These are phyloP conservation scores for Mungos mungo DNA, from an alignment of 2,113 vertebrate species.

Conservation along the genomic window DNA sequence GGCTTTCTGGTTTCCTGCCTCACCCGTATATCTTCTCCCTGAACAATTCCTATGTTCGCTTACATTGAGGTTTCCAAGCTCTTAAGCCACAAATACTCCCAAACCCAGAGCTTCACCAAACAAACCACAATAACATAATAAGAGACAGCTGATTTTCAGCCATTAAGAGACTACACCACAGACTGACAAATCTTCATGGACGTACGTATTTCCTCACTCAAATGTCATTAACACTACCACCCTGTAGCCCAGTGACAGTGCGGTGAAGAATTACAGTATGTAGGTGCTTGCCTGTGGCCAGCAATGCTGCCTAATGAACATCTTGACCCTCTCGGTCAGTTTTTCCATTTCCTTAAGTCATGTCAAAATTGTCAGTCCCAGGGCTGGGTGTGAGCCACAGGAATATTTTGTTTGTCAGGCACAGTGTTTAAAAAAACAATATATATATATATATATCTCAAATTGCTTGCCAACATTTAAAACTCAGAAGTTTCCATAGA, in stretches of 20 bases:
- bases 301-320: background rate
- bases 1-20: conserved; percentile 57
- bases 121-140: conserved; percentile 58
- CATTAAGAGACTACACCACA: background rate
- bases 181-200: background rate
- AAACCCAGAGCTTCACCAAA: conserved; percentile 21
- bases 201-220: background rate
- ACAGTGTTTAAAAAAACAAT: background rate
- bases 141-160: conserved; percentile 2
- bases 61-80: conserved; percentile 9
- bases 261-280: background rate
- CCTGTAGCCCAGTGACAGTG: background rate
- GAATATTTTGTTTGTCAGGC: background rate
- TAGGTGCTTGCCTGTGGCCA: background rate
- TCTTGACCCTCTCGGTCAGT: background rate
- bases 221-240: background rate
- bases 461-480: background rate
- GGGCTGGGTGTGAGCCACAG: background rate
- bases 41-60: background rate
- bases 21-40: background rate
- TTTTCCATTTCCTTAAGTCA: background rate
- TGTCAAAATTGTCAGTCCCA: background rate
- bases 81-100: conserved; percentile 54
- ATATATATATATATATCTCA: background rate
- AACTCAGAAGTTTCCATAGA: background rate